Evolutionary conservation across 2,113 vertebrate species (phyloP), one percentile per base, ranked within the genome.

Genomic region (Alethe castanea): DNA sequence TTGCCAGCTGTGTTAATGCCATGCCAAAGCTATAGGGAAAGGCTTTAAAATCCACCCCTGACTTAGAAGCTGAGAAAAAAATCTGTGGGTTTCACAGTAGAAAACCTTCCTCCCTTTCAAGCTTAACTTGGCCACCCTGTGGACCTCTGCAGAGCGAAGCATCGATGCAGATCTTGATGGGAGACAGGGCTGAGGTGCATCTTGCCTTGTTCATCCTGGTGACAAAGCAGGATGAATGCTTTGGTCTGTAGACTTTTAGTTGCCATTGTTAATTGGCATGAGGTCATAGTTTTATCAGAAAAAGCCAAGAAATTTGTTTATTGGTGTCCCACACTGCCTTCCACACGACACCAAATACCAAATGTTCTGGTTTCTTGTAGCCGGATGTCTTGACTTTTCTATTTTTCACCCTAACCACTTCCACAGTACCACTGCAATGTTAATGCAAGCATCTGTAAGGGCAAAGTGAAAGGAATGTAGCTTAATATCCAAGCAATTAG

Each of bases 401-500:
- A 23, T 86, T 86, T 95, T 90, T 86, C 78, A 53, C 36, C n/a
- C 70, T 72, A 62, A 71, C 77, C n/a, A 1, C 29, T 83, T 90
- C 67, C 76, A 56, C 53, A 53, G 56, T 33, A 54, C 65, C 40
- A 15, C 44, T 83, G 52, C 18, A 33, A 53, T 23, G 18, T 70
- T 47, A 86, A 76, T 20, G 33, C 52, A 80, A 82, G 67, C 80
- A 85, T 88, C 82, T 78, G 31, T 84, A 56, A 90, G 31, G 85
- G 82, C 72, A 69, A 81, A 92, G 88, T 52, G 60, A 88, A 94
- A 96, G 90, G 92, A 96, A 96, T 94, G 94, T 6, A 95, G 80
- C 56, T 93, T 93, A 92, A 96, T 86, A 95, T 71, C 72, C 81
- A 78, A 86, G 73, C 93, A 94, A 93, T 92, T 95, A 94, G 88